These are phyloP conservation scores for Peromyscus attwateri DNA, from an alignment of 2,797 vertebrate species.

Conservation along the genomic window DNA sequence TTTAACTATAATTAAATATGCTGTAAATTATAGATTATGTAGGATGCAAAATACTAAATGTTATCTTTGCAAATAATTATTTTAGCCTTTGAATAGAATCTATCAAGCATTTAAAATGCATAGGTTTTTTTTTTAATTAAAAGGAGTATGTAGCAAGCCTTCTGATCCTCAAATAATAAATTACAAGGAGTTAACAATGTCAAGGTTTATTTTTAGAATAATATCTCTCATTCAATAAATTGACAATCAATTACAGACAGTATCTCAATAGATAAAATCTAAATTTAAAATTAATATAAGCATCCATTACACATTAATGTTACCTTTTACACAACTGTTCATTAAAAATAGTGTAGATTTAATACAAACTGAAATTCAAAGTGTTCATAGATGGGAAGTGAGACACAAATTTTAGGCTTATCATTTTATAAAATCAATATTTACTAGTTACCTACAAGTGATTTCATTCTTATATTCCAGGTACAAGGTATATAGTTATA, in stretches of 20 bases:
- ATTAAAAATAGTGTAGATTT: conserved; percentile 16
- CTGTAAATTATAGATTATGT: background rate
- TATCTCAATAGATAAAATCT: background rate
- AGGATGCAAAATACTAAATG: background rate
- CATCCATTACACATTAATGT: background rate
- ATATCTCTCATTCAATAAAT: background rate
- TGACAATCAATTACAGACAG: background rate
- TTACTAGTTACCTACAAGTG: background rate
- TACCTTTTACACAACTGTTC: background rate
- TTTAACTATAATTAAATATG: background rate
- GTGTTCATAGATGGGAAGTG: background rate
- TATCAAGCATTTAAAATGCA: too few relatives aligned
- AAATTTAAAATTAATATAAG: conserved; percentile 20
- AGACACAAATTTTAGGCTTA: background rate
- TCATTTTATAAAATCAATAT: background rate
- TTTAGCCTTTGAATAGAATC: background rate
- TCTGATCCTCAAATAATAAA: too few relatives aligned
- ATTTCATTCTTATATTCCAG: too few relatives aligned
- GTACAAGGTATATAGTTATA: too few relatives aligned
- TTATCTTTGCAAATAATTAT: background rate
- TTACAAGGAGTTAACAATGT: background rate
- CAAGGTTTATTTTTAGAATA: background rate
- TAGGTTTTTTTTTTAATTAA: too few relatives aligned
- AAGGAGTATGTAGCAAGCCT: too few relatives aligned
- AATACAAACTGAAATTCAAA: background rate